These are phyloP conservation scores for Mamestra configurata DNA, from an alignment of 1,140 invertebrate species.

Conservation along the genomic window DNA sequence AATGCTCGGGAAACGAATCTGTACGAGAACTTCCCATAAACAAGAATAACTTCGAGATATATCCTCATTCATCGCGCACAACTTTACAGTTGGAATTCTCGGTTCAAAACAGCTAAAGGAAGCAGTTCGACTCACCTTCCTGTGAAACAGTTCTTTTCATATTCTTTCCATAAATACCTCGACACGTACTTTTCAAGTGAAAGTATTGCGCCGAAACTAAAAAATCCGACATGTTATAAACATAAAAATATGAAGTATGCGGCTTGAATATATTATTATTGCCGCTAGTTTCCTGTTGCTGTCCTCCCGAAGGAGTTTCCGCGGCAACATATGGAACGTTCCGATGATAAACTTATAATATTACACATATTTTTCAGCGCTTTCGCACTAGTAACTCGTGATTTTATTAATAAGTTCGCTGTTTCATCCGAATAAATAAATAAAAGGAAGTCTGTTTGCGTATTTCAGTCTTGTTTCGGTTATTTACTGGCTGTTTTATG, in stretches of 20 bases:
- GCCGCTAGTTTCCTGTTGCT: conserved; percentile 33
- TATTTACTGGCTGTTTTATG: neutral
- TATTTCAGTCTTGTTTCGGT: neutral
- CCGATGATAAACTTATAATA: conserved; percentile 27
- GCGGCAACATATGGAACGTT: conserved; percentile 21
- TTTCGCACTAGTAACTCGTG: neutral
- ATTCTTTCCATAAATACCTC: conserved; percentile 7
- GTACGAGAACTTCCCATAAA: conserved; percentile 27
- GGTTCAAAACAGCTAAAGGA: conserved; percentile 24
- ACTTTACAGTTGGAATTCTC: conserved; percentile 26
- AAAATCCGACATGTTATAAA: conserved; percentile 17
- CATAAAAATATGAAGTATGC: conserved; percentile 32
- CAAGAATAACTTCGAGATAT: conserved; percentile 34
- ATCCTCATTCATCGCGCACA: conserved; percentile 21
- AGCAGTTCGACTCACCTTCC: neutral
- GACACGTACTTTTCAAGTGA: neutral
- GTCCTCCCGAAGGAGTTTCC: conserved; percentile 6
- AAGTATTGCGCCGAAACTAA: neutral
- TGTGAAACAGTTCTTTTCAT: conserved; percentile 25
- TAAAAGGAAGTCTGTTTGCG: neutral
- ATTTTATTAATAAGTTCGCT: conserved; percentile 6
- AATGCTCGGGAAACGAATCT: conserved; percentile 23
- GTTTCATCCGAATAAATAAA: neutral
- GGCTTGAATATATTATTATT: conserved; percentile 33
- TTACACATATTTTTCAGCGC: conserved; percentile 25